Evolutionary conservation across 2,797 vertebrate genomes (phyloP).

Genomic region (Ispidina picta): DNA sequence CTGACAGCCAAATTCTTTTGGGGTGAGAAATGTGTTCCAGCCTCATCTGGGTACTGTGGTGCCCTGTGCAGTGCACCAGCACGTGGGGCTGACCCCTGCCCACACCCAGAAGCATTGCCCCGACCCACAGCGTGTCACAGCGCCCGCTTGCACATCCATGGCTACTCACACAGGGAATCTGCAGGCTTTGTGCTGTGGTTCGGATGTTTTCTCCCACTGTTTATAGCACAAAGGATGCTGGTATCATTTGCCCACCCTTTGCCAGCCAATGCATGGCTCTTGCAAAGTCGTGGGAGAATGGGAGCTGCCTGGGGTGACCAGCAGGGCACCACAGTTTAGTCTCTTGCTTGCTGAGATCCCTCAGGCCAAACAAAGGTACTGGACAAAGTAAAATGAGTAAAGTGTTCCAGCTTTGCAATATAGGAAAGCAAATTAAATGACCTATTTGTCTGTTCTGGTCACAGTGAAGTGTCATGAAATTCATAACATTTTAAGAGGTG

Average conservation of each 20-base stretch:
- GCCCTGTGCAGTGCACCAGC: rapidly evolving
- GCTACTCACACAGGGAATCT: not conserved
- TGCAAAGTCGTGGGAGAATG: not conserved
- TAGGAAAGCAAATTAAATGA: not conserved
- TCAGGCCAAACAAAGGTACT: not conserved
- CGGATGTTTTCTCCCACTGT: not conserved
- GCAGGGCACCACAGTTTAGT: rapidly evolving
- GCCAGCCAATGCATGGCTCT: too few relatives aligned
- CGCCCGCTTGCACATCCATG: rapidly evolving
- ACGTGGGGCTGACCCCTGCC: not conserved
- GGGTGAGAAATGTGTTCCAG: not conserved
- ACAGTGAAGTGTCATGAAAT: not conserved
- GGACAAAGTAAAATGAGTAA: not conserved
- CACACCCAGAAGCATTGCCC: too few relatives aligned
- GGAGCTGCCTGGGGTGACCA: not conserved
- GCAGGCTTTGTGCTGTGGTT: not conserved
- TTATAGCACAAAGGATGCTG: not conserved
- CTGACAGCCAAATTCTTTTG: not conserved
- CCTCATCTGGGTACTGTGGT: not conserved
- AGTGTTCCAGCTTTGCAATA: not conserved
- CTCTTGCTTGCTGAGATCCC: rapidly evolving
- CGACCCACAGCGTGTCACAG: rapidly evolving
- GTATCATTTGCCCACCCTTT: not conserved
- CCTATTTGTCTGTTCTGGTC: not conserved
- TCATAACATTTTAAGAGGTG: not conserved